Conservation (phyloP, 2,888 invertebrate genomes). For the Tanypteryx hageni region DNA sequence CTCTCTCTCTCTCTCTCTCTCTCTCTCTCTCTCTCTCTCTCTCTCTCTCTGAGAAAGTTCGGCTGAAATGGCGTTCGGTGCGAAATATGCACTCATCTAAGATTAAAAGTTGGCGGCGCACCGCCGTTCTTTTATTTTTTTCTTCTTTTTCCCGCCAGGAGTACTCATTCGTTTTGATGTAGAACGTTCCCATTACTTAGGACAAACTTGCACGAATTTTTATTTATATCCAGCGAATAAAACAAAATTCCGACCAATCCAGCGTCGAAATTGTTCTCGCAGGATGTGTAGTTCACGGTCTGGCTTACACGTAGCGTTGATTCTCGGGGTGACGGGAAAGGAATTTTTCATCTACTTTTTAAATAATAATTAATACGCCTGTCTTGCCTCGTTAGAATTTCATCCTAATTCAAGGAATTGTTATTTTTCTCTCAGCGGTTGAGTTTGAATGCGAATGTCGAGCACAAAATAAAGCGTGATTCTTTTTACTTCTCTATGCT, state of each 20-base stretch:
- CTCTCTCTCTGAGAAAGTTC: background rate
- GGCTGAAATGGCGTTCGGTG: constrained; percentile 35
- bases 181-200: constrained; percentile 28
- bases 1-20: background rate
- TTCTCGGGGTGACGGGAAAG: too few species aligned
- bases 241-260: background rate
- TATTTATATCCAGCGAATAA: background rate
- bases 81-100: constrained; percentile 56
- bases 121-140: constrained; percentile 3
- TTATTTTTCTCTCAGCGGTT: too few species aligned
- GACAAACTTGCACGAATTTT: background rate
- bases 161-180: constrained; percentile 45
- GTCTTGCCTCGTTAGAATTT: too few species aligned
- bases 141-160: constrained; percentile 16
- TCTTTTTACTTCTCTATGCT: too few species aligned
- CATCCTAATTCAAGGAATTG: too few species aligned
- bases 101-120: constrained; percentile 63
- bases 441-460: too few species aligned
- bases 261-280: background rate
- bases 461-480: too few species aligned
- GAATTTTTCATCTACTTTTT: too few species aligned
- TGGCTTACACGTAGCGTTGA: too few species aligned
- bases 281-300: too few species aligned
- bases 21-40: background rate
- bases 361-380: too few species aligned